These are phyloP conservation scores for Tenthredo livida DNA, from an alignment of 2,888 invertebrate genomes.

Conservation along the genomic window DNA sequence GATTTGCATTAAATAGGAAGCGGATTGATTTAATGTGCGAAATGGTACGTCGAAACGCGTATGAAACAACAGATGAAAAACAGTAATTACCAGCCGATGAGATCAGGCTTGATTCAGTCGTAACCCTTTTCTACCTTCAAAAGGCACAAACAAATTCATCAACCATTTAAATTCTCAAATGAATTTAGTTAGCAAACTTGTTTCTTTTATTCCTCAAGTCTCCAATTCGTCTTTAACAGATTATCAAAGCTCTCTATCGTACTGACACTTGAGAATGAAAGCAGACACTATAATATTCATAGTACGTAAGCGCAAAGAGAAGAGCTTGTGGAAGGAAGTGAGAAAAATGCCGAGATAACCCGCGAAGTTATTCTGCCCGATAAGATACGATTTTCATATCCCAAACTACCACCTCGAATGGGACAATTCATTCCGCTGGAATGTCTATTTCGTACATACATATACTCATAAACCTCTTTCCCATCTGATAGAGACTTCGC, in stretches of 20 bases:
- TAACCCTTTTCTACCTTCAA: background rate
- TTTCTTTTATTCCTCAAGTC: background rate
- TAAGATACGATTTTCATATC: slow-evolving; percentile 44
- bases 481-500: background rate
- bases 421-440: background rate
- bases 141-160: background rate
- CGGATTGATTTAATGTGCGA: slow-evolving; percentile 23
- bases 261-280: background rate
- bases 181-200: background rate
- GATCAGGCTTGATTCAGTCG: background rate
- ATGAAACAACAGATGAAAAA: background rate
- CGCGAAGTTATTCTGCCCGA: slow-evolving; percentile 21
- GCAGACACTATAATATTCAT: background rate
- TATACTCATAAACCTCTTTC: background rate
- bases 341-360: slow-evolving; percentile 25
- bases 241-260: background rate
- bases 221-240: background rate
- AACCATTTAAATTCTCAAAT: background rate
- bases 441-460: slow-evolving; percentile 5
- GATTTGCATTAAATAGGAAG: slow-evolving; percentile 42
- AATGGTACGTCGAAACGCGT: background rate
- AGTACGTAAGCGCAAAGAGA: background rate
- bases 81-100: background rate
- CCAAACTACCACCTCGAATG: background rate
- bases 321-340: slow-evolving; percentile 11